Evolutionary conservation across 2,797 vertebrate genomes (phyloP), one percentile per base, ranked within the genome.

Genomic region (Acanthiza pusilla): DNA sequence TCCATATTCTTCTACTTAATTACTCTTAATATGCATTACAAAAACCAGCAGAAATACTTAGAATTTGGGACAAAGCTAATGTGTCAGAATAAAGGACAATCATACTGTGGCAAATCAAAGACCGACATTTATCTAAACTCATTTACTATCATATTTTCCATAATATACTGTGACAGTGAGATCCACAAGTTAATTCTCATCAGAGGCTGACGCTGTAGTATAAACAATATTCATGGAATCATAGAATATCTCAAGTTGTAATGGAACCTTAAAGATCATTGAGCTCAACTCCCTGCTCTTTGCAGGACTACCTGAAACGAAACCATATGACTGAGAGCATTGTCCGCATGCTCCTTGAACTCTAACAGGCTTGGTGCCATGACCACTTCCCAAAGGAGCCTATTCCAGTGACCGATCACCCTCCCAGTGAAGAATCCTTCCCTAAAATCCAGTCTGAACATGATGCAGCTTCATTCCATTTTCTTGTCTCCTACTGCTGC

Each of bases 321-420:
- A 88, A 53, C 6, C 1, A 4, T 27, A 12, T 4, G 7, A 57
- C 36, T 25, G 14, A 51, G 4, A 73, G 8, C 13, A 9, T 22
- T 1, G 1, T 38, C 13, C 13, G 22, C n/a, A 30, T 2, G 3
- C 9, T 51, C 40, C 38, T 10, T 47, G 14, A 82, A 55, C 15
- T 78, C n/a, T n/a, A 30, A 54, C 29, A 19, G 11, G 30, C 23
- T 82, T 47, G 3, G 23, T 65, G 57, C 38, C 5, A 1, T 16
- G 36, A 51, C 13, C 30, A 20, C 36, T 51, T n/a, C 10, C 21
- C 21, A 13, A 42, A 23, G 29, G 8, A 70, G 11, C 8, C 40
- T 42, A 10, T 45, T 70, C 6, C n/a, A 74, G 42, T 15, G 23
- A 68, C 14, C 0, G 0, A 21, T 7, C 15, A 89, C 4, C 2